Percentiles rank a stretch among this genome's conserved stretches.
These are phyloP conservation scores for Eolophus roseicapilla DNA, from an alignment of 2,113 vertebrate genomes.

Conservation along the genomic window DNA sequence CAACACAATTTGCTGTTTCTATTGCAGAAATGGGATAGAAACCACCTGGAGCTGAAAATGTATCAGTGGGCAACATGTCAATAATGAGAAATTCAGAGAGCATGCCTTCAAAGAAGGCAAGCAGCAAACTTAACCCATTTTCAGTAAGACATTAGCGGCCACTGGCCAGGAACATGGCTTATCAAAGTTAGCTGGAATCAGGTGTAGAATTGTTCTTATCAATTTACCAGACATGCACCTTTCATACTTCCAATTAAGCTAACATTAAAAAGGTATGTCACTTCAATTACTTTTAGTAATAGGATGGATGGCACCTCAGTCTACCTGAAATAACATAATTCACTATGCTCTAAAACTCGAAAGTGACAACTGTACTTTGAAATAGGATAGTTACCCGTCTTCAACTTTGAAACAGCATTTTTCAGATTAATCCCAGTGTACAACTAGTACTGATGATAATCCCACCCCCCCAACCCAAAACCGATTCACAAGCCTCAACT, in stretches of 20 bases:
- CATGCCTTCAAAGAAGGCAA: neutral
- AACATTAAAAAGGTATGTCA: conserved; percentile 8
- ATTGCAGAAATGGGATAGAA: neutral
- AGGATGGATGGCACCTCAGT: neutral
- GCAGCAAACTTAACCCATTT: neutral
- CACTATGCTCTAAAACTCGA: neutral
- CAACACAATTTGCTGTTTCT: conserved; percentile 8
- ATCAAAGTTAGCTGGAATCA: neutral
- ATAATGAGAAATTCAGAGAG: neutral
- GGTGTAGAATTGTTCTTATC: neutral
- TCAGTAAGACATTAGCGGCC: conserved; percentile 3
- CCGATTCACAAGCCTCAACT: neutral
- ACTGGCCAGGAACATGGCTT: neutral
- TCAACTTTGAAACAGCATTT: neutral
- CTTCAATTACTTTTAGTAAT: neutral
- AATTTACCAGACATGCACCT: neutral
- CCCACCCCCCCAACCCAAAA: conserved; percentile 16
- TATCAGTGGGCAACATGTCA: neutral
- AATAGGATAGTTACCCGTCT: neutral
- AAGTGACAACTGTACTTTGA: neutral
- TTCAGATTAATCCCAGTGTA: neutral
- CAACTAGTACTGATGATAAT: neutral
- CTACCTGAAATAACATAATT: neutral
- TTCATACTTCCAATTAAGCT: neutral
- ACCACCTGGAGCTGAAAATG: conserved; percentile 23